Evolutionary conservation across 2,888 invertebrate species (phyloP), one percentile per base, ranked within the genome.

Genomic region (Formica aserva): DNA sequence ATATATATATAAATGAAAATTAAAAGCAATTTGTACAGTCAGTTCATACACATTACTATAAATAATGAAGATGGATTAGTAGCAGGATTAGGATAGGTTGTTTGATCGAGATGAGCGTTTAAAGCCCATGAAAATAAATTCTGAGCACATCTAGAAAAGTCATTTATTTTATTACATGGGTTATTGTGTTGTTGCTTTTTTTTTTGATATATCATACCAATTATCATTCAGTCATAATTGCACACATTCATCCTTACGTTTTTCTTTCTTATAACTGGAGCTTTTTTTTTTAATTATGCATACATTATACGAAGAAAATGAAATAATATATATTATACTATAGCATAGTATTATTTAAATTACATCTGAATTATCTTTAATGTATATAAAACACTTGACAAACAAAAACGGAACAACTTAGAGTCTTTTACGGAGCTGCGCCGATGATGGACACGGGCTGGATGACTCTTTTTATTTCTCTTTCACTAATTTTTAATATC

Each of bases 391-490:
- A 94, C 94, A 94, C 94, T 94, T 94, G 93, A 94, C 93, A 94
- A 94, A 94, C 94, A 94, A 94, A 94, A 94, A 94, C 94, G 92
- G 93, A 94, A 94, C 93, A 93, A 94, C 93, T 93, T 93, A 93
- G 91, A 91, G 92, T 94, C 91, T 94, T 93, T 91, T 92, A 91
- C 91, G 93, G 94, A 94, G 94, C 93, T 92, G 93, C 86, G 88
- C 72, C 88, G 82, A 86, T 80, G 87, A 86, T 80, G 78, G 86
- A 92, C 90, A 91, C 90, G 89, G 87, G 87, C 87, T 87, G 90
- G 84, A 87, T 84, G 84, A 83, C 78, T 80, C 82, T 63, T 76
- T 29, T 63, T 62, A 22, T 48, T 85, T 82, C 45, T 41, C 13
- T 80, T 71, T 41, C 18, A 65, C 69, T 78, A 85, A 67, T 52